These are phyloP conservation scores for Agrotis ipsilon DNA, from an alignment of 2,888 invertebrate species.

Conservation along the genomic window DNA sequence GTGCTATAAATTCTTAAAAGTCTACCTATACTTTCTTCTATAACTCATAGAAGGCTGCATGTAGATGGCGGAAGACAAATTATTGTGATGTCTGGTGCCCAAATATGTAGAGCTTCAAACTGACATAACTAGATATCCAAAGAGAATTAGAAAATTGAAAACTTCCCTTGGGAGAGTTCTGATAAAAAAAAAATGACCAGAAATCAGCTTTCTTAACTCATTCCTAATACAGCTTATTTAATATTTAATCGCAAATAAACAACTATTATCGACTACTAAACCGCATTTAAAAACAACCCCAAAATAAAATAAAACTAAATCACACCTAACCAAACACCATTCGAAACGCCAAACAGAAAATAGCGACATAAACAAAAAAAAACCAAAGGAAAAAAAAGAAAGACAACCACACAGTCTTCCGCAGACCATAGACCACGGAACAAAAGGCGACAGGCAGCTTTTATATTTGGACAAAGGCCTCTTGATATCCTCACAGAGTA, in stretches of 20 bases:
- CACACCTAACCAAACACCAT: constrained; percentile 28
- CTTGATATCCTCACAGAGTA: constrained; percentile 74
- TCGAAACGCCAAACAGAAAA: constrained; percentile 31
- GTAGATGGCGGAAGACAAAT: not conserved
- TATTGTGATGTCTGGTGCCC: no score
- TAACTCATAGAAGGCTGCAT: not conserved
- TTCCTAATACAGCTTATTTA: not conserved
- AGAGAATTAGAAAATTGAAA: not conserved
- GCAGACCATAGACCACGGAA: constrained; percentile 65
- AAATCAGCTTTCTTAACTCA: no score
- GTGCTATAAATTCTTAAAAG: constrained; percentile 23
- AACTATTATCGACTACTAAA: not conserved
- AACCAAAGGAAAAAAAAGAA: constrained; percentile 47
- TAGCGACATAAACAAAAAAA: constrained; percentile 32
- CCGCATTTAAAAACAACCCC: not conserved
- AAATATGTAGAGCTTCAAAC: not conserved
- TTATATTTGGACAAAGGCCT: constrained; percentile 80
- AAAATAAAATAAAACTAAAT: not conserved
- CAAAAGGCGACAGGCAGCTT: constrained; percentile 74
- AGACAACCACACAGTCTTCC: constrained; percentile 65
- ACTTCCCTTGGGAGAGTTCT: no score
- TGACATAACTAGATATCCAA: not conserved
- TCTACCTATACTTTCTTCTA: constrained; percentile 2
- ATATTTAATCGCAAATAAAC: not conserved
- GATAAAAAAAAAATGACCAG: no score